Evolutionary conservation across 2,888 invertebrate genomes (phyloP).

Genomic region (Nephrotoma flavescens): DNA sequence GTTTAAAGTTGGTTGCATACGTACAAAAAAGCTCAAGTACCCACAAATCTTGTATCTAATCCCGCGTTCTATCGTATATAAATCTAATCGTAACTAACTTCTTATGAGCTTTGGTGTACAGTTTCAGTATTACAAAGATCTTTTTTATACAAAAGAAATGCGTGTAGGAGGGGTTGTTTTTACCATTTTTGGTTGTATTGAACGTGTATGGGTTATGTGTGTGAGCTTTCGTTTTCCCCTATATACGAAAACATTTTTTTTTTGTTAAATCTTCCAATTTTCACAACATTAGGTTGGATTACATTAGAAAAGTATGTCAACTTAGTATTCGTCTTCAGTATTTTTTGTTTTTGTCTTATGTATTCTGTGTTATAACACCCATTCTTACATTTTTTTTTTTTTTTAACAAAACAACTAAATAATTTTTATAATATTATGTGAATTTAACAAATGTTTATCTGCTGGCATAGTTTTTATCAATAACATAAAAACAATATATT

Average conservation of each 20-base stretch:
- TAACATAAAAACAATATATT: not conserved
- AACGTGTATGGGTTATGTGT: not conserved
- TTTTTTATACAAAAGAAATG: no score
- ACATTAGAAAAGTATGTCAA: slow-evolving; percentile 1
- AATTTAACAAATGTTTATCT: not conserved
- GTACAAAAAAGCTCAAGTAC: not conserved
- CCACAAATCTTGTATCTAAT: not conserved
- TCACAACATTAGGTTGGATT: slow-evolving; percentile 3
- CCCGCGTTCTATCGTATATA: not conserved
- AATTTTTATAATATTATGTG: not conserved
- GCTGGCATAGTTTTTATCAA: not conserved
- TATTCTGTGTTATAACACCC: not conserved
- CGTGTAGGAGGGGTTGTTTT: not conserved
- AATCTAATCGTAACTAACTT: not conserved
- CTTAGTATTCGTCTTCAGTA: not conserved
- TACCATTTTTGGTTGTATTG: not conserved
- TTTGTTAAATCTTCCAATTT: not conserved
- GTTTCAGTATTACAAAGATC: no score
- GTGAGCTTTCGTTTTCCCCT: not conserved
- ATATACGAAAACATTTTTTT: not conserved
- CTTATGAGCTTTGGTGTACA: not conserved
- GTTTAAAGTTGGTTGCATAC: not conserved
- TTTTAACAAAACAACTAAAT: not conserved
- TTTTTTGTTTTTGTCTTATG: not conserved
- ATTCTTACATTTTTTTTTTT: not conserved